Percentiles rank a stretch among this genome's conserved stretches.
phyloP scores from a whole-genome alignment of 2,888 invertebrate genomes.

The Loripinus fragilis region DNA sequence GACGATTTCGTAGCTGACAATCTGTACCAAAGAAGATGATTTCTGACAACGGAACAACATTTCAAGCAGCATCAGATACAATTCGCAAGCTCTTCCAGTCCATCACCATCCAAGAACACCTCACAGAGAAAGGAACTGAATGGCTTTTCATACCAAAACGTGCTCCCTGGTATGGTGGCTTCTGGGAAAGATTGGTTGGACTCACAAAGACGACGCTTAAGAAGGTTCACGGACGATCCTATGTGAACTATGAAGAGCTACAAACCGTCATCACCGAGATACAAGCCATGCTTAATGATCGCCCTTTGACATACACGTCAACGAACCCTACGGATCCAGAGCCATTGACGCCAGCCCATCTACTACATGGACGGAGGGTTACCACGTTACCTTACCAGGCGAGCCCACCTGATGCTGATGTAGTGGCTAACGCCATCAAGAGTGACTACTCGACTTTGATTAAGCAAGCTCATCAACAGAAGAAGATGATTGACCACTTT shows the following conservation, averaged over 20 bases:
- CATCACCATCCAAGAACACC: neutral
- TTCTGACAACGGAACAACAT: neutral
- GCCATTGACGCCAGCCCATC: slow-evolving; percentile 50
- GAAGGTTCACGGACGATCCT: neutral
- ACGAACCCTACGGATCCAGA: slow-evolving; percentile 22
- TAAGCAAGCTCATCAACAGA: too few relatives aligned
- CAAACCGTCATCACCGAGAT: slow-evolving; percentile 51
- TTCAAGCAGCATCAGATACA: neutral
- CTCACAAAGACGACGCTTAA: slow-evolving; percentile 31
- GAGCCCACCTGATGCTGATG: neutral
- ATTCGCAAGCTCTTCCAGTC: neutral
- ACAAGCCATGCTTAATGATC: slow-evolving; percentile 51
- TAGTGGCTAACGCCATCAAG: neutral
- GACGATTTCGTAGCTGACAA: neutral
- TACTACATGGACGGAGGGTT: slow-evolving; percentile 33
- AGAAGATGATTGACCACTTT: too few relatives aligned
- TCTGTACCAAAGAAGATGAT: neutral
- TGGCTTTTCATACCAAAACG: slow-evolving; percentile 54
- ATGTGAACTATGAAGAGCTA: slow-evolving; percentile 28
- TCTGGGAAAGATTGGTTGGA: slow-evolving; percentile 44
- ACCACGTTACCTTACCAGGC: neutral
- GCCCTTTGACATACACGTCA: slow-evolving; percentile 47
- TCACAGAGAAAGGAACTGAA: slow-evolving; percentile 19
- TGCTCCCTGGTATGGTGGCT: slow-evolving; percentile 41
- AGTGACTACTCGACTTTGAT: neutral